Percentiles rank a stretch among this genome's conserved stretches.
These are phyloP conservation scores for Keiferia lycopersicella DNA, from an alignment of 2,888 invertebrate genomes.

Conservation along the genomic window DNA sequence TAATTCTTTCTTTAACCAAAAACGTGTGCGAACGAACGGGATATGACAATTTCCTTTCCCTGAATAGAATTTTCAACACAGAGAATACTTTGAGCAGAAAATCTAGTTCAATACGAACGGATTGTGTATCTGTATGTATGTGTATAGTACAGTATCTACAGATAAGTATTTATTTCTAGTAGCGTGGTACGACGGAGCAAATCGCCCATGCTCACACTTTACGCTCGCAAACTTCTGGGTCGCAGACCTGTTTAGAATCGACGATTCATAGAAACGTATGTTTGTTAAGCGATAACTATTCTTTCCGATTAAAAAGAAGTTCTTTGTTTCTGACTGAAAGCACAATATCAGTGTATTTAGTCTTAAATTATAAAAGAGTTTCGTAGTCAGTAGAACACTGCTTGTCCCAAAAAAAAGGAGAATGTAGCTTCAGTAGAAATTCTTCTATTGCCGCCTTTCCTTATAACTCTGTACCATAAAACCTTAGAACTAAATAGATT, in stretches of 20 bases:
- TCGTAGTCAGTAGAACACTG: no score
- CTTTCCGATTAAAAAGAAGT: no score
- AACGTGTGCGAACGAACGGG: neutral
- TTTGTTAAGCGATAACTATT: no score
- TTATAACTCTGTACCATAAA: no score
- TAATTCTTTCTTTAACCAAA: neutral
- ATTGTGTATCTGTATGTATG: neutral
- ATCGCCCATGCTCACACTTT: slow-evolving; percentile 53
- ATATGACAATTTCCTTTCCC: neutral
- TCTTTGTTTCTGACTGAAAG: no score
- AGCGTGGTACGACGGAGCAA: slow-evolving; percentile 39
- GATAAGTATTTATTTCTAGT: slow-evolving; percentile 19
- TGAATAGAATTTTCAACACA: neutral
- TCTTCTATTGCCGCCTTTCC: no score
- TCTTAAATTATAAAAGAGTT: no score
- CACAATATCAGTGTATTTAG: no score
- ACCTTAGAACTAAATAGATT: neutral
- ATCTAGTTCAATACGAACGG: slow-evolving; percentile 2
- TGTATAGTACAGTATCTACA: neutral
- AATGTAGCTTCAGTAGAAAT: no score
- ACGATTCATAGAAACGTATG: slow-evolving; percentile 33
- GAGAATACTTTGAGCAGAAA: slow-evolving; percentile 1
- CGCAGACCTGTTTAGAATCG: slow-evolving; percentile 36
- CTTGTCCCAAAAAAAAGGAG: no score
- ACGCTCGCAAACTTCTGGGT: slow-evolving; percentile 42